Evolutionary conservation across 2,888 invertebrate genomes (phyloP).

Genomic region (Andrena chrysosceles): DNA sequence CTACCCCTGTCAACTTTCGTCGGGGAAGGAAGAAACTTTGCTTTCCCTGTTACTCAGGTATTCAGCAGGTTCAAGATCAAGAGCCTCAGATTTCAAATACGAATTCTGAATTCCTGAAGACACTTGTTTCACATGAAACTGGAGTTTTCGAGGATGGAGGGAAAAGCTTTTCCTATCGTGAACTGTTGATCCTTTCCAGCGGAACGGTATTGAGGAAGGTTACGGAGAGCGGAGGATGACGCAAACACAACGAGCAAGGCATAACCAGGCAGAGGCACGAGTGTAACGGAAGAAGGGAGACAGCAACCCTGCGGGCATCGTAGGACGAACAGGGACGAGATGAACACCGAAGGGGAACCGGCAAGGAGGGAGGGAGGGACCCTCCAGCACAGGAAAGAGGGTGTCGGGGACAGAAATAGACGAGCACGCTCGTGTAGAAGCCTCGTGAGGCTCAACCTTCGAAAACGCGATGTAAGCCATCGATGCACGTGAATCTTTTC

Average conservation of each 20-base stretch:
- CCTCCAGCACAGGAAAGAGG: constrained; percentile 76
- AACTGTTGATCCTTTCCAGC: constrained; percentile 37
- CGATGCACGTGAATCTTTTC: constrained; percentile 61
- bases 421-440: constrained; percentile 63
- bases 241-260: constrained; percentile 66
- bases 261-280: constrained; percentile 60
- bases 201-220: constrained; percentile 74
- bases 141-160: not conserved
- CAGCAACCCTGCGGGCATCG: constrained; percentile 58
- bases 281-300: constrained; percentile 72
- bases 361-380: constrained; percentile 50
- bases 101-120: too few species aligned
- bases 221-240: constrained; percentile 68
- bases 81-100: too few species aligned
- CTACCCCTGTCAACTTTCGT: too few species aligned
- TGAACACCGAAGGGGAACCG: constrained; percentile 53
- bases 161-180: not conserved
- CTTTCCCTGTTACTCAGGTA: too few species aligned
- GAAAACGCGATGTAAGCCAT: constrained; percentile 64
- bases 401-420: constrained; percentile 79
- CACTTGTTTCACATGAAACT: too few species aligned
- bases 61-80: too few species aligned
- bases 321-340: constrained; percentile 62
- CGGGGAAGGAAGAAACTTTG: too few species aligned
- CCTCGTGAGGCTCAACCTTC: constrained; percentile 72